These are phyloP conservation scores for Nothoprocta pentlandii DNA, from an alignment of 2,113 vertebrate genomes.

Conservation along the genomic window DNA sequence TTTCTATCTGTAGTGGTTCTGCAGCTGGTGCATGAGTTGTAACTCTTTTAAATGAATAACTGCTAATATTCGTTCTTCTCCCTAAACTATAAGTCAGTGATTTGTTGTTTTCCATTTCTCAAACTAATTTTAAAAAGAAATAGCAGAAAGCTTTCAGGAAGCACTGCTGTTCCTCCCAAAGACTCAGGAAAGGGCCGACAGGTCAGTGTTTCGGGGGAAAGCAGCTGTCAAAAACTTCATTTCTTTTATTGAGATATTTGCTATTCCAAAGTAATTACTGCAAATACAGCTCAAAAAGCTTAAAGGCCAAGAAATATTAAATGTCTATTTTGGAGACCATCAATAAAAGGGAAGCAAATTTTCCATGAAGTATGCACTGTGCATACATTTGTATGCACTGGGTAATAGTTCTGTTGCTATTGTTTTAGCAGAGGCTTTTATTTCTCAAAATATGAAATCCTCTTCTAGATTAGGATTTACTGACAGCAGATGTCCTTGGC, in stretches of 20 bases:
- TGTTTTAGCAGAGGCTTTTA: not conserved
- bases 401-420: not conserved
- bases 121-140: slow-evolving; percentile 17
- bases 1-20: not conserved
- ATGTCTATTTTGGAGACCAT: not conserved
- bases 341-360: not conserved
- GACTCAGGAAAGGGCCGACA: not conserved
- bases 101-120: not conserved
- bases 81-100: not conserved
- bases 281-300: not conserved
- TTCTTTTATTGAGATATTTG: not conserved
- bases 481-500: slow-evolving; percentile 7
- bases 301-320: not conserved
- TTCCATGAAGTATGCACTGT: not conserved
- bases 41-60: not conserved
- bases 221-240: not conserved
- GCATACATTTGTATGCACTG: not conserved
- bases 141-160: not conserved
- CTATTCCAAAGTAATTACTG: not conserved
- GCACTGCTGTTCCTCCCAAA: not conserved
- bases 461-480: not conserved
- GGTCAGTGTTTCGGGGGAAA: not conserved
- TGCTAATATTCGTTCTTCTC: not conserved
- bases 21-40: not conserved
- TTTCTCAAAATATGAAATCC: not conserved